phyloP scores from a whole-genome alignment of 2,113 vertebrate genomes.

The Prunella himalayana region DNA sequence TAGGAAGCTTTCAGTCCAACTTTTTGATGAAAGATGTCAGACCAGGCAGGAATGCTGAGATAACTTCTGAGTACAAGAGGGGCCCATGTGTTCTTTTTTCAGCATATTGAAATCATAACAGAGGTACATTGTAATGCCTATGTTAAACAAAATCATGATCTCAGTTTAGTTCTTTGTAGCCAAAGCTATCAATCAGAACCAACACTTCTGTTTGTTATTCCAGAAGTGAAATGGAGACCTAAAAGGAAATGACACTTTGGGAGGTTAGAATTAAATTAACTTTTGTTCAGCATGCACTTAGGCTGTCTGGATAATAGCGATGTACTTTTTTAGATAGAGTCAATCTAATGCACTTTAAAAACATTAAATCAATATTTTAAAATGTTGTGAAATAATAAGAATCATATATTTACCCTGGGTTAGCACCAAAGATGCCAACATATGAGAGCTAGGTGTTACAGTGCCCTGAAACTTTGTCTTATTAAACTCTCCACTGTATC shows the following conservation, averaged over 20 bases:
- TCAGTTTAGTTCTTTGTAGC: neutral
- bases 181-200: neutral
- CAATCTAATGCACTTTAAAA: neutral
- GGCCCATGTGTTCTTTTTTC: neutral
- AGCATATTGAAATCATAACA: neutral
- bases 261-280: neutral
- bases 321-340: neutral
- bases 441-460: neutral
- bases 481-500: neutral
- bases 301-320: neutral
- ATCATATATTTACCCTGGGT: neutral
- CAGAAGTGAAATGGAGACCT: neutral
- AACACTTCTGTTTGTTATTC: neutral
- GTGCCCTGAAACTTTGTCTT: neutral
- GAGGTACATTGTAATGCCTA: neutral
- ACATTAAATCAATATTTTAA: neutral
- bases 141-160: neutral
- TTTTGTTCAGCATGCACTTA: neutral
- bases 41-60: neutral
- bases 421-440: neutral
- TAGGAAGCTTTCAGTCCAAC: neutral
- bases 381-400: neutral
- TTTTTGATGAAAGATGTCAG: neutral
- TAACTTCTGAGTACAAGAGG: neutral
- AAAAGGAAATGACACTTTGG: neutral